Evolutionary conservation across 2,888 invertebrate genomes (phyloP).

Genomic region (Amitus sp.): DNA sequence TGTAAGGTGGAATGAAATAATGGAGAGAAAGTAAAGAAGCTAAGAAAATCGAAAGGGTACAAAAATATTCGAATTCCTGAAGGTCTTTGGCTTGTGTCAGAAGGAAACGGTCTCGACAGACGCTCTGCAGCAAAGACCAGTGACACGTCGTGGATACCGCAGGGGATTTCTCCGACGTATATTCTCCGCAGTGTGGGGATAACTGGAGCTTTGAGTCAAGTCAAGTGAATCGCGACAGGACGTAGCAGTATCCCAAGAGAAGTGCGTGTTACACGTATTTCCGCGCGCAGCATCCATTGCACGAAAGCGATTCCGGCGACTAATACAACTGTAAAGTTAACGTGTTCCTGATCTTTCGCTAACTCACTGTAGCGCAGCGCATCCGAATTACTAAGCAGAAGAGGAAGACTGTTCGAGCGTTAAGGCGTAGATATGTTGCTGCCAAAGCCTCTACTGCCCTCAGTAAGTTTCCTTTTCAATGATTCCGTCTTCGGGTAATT

Average conservation of each 20-base stretch:
- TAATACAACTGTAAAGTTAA: background rate
- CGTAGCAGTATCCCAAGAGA: constrained; percentile 52
- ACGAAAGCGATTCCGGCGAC: background rate
- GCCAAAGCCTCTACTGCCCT: constrained; percentile 22
- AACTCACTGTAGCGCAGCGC: background rate
- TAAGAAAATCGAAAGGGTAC: too few relatives aligned
- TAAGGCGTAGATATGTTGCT: constrained; percentile 42
- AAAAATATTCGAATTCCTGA: too few relatives aligned
- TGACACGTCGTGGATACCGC: constrained; percentile 9
- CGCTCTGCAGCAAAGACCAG: constrained; percentile 6
- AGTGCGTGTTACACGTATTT: constrained; percentile 43
- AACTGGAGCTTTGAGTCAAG: constrained; percentile 57
- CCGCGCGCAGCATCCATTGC: constrained; percentile 7
- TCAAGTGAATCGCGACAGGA: constrained; percentile 54
- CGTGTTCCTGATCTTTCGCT: constrained; percentile 10
- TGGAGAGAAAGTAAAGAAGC: too few relatives aligned
- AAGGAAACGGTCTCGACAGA: constrained; percentile 4
- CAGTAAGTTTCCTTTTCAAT: constrained; percentile 32
- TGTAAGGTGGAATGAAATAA: too few relatives aligned
- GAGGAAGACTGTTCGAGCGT: constrained; percentile 31
- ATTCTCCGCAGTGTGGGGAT: constrained; percentile 49
- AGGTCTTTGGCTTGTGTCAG: background rate
- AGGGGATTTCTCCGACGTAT: constrained; percentile 41
- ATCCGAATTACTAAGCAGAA: background rate
- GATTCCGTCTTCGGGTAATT: constrained; percentile 16